A percentile compares a stretch with the other conserved stretches of the same genome.
Evolutionary conservation across 2,113 vertebrate genomes (phyloP).

Genomic region (Morone chrysops): DNA sequence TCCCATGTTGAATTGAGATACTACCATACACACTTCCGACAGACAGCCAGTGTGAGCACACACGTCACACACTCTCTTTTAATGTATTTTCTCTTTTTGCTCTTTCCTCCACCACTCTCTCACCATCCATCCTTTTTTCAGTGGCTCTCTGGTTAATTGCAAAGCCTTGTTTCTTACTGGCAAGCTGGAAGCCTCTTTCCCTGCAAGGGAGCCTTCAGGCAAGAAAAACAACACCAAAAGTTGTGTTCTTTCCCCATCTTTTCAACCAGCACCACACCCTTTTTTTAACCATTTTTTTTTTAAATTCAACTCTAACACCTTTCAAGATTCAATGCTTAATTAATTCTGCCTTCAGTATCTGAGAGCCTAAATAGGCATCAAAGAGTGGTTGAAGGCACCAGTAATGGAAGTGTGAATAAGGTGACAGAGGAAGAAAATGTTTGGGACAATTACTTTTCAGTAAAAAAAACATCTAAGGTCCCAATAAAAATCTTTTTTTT

Average conservation of each 20-base stretch:
- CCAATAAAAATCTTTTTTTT: background rate
- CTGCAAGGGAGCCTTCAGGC: conserved; percentile 40
- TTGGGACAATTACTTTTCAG: conserved; percentile 6
- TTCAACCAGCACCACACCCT: conserved; percentile 38
- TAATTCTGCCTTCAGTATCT: conserved; percentile 43
- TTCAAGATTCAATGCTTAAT: conserved; percentile 48
- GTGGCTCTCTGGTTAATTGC: conserved; percentile 75
- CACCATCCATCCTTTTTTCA: conserved; percentile 9
- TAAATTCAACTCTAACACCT: conserved; percentile 45
- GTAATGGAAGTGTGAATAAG: conserved; percentile 10
- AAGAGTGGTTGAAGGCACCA: conserved; percentile 15
- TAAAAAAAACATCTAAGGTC: conserved; percentile 11
- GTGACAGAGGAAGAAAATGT: background rate
- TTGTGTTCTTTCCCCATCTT: conserved; percentile 36
- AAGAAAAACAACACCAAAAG: conserved; percentile 48
- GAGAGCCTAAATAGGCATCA: conserved; percentile 26
- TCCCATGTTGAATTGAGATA: background rate
- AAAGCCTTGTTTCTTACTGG: conserved; percentile 68
- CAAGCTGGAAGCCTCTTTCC: conserved; percentile 41
- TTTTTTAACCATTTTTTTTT: background rate
- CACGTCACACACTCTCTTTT: background rate
- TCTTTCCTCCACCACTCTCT: conserved; percentile 1
- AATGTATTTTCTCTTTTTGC: conserved; percentile 18
- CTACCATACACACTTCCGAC: conserved; percentile 7
- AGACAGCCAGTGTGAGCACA: conserved; percentile 7